Evolutionary conservation across 2,113 vertebrate genomes (phyloP), one percentile per base, ranked within the genome.

Genomic region (Philantomba maxwellii): DNA sequence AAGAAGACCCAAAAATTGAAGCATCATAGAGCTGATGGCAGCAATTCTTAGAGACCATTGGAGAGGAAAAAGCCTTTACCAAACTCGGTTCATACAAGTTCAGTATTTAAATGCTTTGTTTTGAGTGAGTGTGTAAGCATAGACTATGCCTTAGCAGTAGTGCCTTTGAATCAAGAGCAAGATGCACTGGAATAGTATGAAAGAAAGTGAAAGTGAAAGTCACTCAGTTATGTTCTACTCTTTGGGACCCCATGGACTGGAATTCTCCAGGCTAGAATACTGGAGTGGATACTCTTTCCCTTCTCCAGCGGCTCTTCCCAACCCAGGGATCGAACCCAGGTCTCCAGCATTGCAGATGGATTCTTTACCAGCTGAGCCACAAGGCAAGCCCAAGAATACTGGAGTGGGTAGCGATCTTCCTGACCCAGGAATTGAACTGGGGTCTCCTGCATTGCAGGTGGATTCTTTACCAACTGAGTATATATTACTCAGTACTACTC

Each of bases 221-320:
- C 1, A 0, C 17, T 70, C n/a, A 21, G n/a, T 36, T 2, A 0
- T 36, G 64, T 19, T n/a, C 2, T 5, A 70, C 9, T 36, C n/a
- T 21, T 70, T 36, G 66, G 66, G n/a, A 70, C 19, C 19, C 9
- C 66, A 12, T 70, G n/a, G 19, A 23, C 66, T 23, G 19, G 66
- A 23, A 70, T 36, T 21, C n/a, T 19, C n/a, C 17, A 21, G 9
- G n/a, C 4, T 9, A 70, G 9, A 70, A 70, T 36, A 36, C n/a
- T 70, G 64, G 17, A 21, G n/a, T 36, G n/a, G 64, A 21, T 70
- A 36, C 17, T 36, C 4, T 66, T 66, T 70, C 9, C 64, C 64
- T 70, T 70, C 17, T 70, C n/a, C 64, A 70, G 2, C 17, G n/a
- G 64, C 8, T 70, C n/a, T 36, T 70, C 64, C 64, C 64, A 70